Conservation (phyloP, 2,888 invertebrate species). For the Hirtodrosophila confusa region DNA sequence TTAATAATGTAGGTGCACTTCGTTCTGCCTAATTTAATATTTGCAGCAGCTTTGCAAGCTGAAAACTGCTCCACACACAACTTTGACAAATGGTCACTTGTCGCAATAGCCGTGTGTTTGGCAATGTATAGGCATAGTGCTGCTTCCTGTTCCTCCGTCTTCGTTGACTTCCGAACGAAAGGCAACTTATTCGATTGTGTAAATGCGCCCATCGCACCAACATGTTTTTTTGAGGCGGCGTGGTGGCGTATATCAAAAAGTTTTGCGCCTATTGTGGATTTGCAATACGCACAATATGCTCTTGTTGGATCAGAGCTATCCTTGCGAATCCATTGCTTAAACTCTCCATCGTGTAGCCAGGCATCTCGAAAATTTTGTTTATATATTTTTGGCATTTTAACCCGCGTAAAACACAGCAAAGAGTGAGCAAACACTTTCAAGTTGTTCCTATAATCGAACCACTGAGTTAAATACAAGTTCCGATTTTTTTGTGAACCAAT, state of each 20-base stretch:
- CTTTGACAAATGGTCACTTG: constrained; percentile 7
- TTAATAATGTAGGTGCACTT: too few relatives aligned
- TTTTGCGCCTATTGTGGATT: constrained; percentile 1
- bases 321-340: constrained; percentile 11
- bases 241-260: constrained; percentile 8
- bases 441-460: constrained; percentile 10
- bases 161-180: constrained; percentile 9
- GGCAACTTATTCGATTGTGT: constrained; percentile 11
- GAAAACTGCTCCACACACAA: constrained; percentile 14
- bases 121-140: constrained; percentile 14
- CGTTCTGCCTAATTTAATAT: constrained; percentile 4
- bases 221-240: constrained; percentile 11
- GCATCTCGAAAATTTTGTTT: constrained; percentile 7
- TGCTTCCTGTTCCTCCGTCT: constrained; percentile 18
- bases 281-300: constrained; percentile 9
- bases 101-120: constrained; percentile 15
- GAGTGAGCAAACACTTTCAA: constrained; percentile 2
- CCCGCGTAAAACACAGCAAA: constrained; percentile 2
- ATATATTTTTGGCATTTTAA: constrained; percentile 2
- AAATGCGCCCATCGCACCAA: background rate
- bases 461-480: constrained; percentile 2
- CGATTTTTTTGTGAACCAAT: background rate
- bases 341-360: constrained; percentile 4
- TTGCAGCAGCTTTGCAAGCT: constrained; percentile 12
- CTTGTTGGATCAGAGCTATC: constrained; percentile 1